Percentiles rank a stretch among this genome's conserved stretches.
These are phyloP conservation scores for Drosophila pandora DNA, from an alignment of 1,140 invertebrate species.

Conservation along the genomic window DNA sequence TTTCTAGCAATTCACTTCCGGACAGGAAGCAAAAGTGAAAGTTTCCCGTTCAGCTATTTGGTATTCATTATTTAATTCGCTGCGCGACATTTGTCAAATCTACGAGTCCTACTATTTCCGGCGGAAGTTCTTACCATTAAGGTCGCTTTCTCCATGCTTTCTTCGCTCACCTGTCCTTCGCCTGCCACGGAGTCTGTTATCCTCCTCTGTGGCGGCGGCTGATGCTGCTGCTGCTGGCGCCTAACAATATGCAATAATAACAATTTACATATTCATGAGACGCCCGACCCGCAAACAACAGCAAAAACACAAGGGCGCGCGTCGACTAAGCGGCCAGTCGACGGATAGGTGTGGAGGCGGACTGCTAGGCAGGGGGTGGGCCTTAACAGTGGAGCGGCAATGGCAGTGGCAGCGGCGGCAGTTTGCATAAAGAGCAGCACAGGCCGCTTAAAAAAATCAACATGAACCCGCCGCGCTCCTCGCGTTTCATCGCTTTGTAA, in stretches of 20 bases:
- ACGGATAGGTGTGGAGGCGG: not conserved
- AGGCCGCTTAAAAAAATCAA: constrained; percentile 61
- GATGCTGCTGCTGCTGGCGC: constrained; percentile 45
- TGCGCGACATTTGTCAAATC: constrained; percentile 45
- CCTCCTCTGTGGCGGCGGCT: constrained; percentile 28
- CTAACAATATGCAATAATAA: constrained; percentile 82
- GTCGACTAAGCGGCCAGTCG: not conserved
- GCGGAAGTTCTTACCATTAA: constrained; percentile 8
- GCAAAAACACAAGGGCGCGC: constrained; percentile 27
- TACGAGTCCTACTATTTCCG: constrained; percentile 43
- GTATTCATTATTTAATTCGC: constrained; percentile 40
- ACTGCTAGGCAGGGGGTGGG: not conserved
- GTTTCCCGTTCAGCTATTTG: constrained; percentile 9
- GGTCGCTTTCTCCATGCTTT: not conserved
- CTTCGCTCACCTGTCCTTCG: constrained; percentile 15
- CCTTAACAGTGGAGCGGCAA: not conserved
- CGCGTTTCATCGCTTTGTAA: constrained; percentile 20
- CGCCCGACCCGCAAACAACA: constrained; percentile 66
- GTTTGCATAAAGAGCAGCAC: constrained; percentile 76
- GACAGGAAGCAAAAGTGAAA: constrained; percentile 4
- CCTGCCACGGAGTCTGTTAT: constrained; percentile 16
- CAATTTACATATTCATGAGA: constrained; percentile 81
- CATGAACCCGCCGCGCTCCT: constrained; percentile 8
- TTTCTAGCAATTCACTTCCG: not conserved
- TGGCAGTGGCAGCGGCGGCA: constrained; percentile 23